These are phyloP conservation scores for Phylloscopus collybita DNA, from an alignment of 2,797 vertebrate genomes.

Conservation along the genomic window DNA sequence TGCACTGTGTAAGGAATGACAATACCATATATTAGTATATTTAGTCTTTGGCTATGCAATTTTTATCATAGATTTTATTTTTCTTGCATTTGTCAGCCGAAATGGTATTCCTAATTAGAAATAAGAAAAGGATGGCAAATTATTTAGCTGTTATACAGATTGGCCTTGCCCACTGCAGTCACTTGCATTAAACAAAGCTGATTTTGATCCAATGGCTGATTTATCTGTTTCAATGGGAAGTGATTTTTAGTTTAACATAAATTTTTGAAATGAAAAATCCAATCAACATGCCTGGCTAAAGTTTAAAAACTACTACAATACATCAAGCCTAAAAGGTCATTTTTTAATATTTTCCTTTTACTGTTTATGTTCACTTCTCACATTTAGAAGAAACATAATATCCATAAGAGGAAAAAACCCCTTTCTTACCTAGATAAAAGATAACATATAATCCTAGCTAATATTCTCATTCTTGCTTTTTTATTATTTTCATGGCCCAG, in stretches of 20 bases:
- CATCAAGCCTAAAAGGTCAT: neutral
- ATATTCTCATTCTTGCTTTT: slow-evolving; percentile 31
- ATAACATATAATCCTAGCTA: slow-evolving; percentile 24
- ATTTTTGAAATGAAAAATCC: neutral
- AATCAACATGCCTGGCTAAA: neutral
- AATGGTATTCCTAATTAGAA: neutral
- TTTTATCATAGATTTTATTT: neutral
- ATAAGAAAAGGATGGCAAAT: neutral
- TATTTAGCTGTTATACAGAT: neutral
- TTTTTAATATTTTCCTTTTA: neutral
- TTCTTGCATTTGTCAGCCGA: neutral
- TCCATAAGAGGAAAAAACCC: neutral
- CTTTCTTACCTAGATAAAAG: neutral
- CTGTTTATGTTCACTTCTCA: neutral
- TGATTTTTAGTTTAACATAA: neutral
- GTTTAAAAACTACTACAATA: neutral
- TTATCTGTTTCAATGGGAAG: neutral
- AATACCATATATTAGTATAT: neutral
- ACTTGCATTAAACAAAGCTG: neutral
- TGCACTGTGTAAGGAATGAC: neutral
- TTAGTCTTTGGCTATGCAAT: neutral
- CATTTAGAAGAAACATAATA: slow-evolving; percentile 3
- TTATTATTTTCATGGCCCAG: slow-evolving; percentile 26
- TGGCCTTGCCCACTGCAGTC: neutral
- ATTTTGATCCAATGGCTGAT: neutral